Conservation (phyloP, 2,888 invertebrate species). For the Rhamphomyia laevipes region DNA sequence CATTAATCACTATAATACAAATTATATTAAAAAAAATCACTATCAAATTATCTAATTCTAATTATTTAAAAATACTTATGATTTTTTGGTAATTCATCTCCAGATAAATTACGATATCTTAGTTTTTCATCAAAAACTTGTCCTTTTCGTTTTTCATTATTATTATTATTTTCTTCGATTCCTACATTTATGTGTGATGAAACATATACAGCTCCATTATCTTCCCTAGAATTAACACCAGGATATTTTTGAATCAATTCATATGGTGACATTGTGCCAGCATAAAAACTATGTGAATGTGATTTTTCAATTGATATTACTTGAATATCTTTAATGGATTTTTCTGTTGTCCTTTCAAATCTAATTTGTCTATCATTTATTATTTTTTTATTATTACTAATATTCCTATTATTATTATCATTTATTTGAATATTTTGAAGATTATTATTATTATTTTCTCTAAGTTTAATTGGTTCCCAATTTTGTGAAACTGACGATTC, state of each 20-base stretch:
- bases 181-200: not conserved
- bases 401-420: not conserved
- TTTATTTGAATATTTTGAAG: not conserved
- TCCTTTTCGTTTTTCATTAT: conserved; percentile 1
- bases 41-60: not conserved
- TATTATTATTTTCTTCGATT: not conserved
- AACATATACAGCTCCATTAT: not conserved
- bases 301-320: conserved; percentile 34
- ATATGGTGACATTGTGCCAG: conserved; percentile 26
- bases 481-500: not conserved
- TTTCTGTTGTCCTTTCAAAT: not conserved
- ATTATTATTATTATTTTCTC: not conserved
- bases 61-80: not conserved
- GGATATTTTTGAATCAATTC: not conserved
- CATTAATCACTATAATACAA: too few species aligned
- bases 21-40: not conserved
- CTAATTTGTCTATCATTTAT: not conserved
- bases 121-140: conserved; percentile 3
- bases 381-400: not conserved
- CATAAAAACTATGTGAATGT: conserved; percentile 35
- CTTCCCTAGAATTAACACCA: conserved; percentile 5
- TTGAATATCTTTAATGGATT: conserved; percentile 16
- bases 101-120: not conserved
- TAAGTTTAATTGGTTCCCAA: conserved; percentile 1
- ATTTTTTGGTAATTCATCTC: not conserved